Percentiles rank a stretch among this genome's conserved stretches.
These are phyloP conservation scores for Helicorthomorpha holstii DNA, from an alignment of 1,140 invertebrate genomes.

Conservation along the genomic window DNA sequence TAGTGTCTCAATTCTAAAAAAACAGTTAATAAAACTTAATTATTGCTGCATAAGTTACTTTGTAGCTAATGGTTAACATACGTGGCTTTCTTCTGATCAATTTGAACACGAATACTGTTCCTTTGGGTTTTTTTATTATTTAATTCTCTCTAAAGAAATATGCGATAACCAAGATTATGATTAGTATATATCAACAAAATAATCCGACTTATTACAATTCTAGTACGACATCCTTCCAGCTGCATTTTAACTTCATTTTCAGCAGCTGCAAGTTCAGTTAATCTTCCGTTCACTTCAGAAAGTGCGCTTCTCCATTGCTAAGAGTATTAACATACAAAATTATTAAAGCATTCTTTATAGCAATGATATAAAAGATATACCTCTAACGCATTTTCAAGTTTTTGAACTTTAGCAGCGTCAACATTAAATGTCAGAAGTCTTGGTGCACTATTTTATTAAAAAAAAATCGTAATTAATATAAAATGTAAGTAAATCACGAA, in stretches of 20 bases:
- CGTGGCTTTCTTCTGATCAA: neutral
- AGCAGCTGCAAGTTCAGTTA: too few species aligned
- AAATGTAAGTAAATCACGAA: too few species aligned
- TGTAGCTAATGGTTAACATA: neutral
- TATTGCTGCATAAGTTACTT: neutral
- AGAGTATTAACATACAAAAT: neutral
- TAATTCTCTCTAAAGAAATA: neutral
- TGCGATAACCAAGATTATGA: too few species aligned
- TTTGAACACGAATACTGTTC: neutral
- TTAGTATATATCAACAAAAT: too few species aligned
- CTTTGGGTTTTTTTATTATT: neutral
- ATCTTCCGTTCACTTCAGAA: too few species aligned
- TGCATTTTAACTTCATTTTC: too few species aligned
- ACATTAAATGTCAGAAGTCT: conserved; percentile 7
- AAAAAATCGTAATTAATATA: too few species aligned
- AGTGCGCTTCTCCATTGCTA: too few species aligned
- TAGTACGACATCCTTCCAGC: too few species aligned
- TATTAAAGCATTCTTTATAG: neutral
- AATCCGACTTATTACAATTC: too few species aligned
- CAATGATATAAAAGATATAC: neutral
- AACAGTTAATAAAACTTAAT: neutral
- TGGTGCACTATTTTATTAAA: conserved; percentile 17
- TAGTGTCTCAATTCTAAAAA: neutral
- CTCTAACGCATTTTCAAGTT: neutral
- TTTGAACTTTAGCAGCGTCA: neutral